These are phyloP conservation scores for Microtus oregoni DNA, from an alignment of 2,113 vertebrate species.

Conservation along the genomic window DNA sequence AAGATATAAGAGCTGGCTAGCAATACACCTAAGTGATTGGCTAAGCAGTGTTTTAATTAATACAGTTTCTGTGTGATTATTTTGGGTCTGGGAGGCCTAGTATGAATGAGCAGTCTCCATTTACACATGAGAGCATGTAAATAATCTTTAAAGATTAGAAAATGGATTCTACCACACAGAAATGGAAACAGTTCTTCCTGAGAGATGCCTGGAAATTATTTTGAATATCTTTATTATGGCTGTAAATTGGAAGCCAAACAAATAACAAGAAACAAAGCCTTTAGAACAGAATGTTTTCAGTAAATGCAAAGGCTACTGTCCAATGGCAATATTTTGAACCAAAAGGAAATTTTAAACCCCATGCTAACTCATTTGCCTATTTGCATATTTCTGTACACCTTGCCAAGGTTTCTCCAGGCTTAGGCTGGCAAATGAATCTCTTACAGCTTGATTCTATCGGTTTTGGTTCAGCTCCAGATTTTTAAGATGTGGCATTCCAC, in stretches of 20 bases:
- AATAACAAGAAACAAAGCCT: background rate
- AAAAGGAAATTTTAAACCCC: background rate
- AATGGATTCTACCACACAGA: background rate
- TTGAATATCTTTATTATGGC: background rate
- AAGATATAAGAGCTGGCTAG: no score
- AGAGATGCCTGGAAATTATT: background rate
- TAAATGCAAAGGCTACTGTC: background rate
- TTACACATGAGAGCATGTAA: no score
- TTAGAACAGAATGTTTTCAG: background rate
- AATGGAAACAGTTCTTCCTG: background rate
- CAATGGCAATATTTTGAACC: background rate
- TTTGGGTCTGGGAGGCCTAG: no score
- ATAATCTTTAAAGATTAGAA: background rate
- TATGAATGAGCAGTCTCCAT: no score
- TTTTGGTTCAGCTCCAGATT: conserved; percentile 39
- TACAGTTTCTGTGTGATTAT: no score
- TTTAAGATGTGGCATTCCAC: background rate
- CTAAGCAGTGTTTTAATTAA: no score
- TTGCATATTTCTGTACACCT: background rate
- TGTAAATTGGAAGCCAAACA: background rate
- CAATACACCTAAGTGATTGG: no score
- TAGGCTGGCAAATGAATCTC: conserved; percentile 46
- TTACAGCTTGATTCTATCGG: conserved; percentile 39
- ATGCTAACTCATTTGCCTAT: background rate
- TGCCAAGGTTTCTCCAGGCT: background rate